Evolutionary conservation across 2,888 invertebrate genomes (phyloP), one percentile per base, ranked within the genome.

Genomic region (Ephialtes manifestator): DNA sequence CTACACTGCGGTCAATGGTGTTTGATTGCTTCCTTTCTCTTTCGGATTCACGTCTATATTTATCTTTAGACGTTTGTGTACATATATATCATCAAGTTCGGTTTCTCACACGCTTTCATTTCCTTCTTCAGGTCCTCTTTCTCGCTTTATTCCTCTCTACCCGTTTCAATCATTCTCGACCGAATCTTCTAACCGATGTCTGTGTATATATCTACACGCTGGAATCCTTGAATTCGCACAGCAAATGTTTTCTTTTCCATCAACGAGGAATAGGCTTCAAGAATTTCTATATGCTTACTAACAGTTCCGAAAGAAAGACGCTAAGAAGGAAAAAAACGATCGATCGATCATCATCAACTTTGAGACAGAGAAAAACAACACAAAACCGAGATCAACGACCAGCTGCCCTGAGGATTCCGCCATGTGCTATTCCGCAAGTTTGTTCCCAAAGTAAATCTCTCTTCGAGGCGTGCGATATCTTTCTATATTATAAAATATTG

Each of bases 341-440:
- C 71, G 39, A 82, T 85, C 70, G 74, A 81, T 86, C 75, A 86
- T 77, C 70, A 77, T 80, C 68, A 78, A 18, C 39, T 84, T 84
- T 35, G 53, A 20, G 68, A n/a, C n/a, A 53, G 48, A 55, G 63
- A 76, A 13, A 53, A 39, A 28, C 35, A 31, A 63, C 11, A 63
- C 35, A 18, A 24, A 46, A 84, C 68, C 24, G 48, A 72, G 77
- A 86, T 72, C 60, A 77, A 65, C 63, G 74, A 71, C 53, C 70
- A 60, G 70, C 35, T 70, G 68, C 39, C 39, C 43, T 67, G 51
- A 65, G 24, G 60, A 51, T 84, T 82, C 35, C 74, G 43, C 68
- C 67, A 20, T 60, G 53, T 67, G 63, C 51, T 5, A 84, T 70
- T 63, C 75, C 75, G 67, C 76, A 63, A 76, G 67, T 53, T 82